Base-by-base conservation (phyloP, 2,888 invertebrate genomes). In the Sclerodermus sp. region DNA sequence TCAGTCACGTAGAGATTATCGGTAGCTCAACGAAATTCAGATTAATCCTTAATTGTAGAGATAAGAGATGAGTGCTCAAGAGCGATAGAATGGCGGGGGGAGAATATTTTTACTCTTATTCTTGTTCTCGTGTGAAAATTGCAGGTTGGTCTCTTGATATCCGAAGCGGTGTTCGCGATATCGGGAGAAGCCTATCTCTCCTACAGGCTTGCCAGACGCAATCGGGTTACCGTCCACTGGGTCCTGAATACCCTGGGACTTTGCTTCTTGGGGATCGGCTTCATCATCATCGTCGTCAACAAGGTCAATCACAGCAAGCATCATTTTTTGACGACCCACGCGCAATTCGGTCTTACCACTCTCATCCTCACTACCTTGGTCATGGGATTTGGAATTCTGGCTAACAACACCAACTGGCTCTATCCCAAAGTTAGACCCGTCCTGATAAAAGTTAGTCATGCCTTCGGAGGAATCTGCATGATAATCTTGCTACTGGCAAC, bases 171-270 rank as follows among this genome's bases (percentile, higher is more conserved):
- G 5, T 73, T 70, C 57, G 47, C 59, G 16, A 63, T 77, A 31
- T 76, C 75, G 16, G 77, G 77, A 10, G 77, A 77, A 34, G 64
- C 70, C 0, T 62, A 64, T 47, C 16, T 71, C n/a, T 51, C 56
- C 3, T 58, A 61, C 29, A 68, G 63, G 37, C 1, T 76, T 1
- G 51, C 68, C 1, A 60, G 73, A 17, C 9, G 45, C 0, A 66
- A 52, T 23, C 62, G 77, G 5, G 56, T 76, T 3, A 72, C 66
- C 1, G 45, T 73, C 12, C 77, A 77, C 55, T 77, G 76, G 76
- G 58, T 74, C 16, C 54, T 76, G 4, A 66, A 74, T 42, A 37
- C 61, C 1, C 23, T 60, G 0, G 77, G 77, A 1, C 47, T 77
- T 1, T 4, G 17, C 5, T 34, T 77, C 0, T 42, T 75, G 30